Evolutionary conservation across 2,888 invertebrate species (phyloP), one percentile per base, ranked within the genome.

Genomic region (Tachina lurida): DNA sequence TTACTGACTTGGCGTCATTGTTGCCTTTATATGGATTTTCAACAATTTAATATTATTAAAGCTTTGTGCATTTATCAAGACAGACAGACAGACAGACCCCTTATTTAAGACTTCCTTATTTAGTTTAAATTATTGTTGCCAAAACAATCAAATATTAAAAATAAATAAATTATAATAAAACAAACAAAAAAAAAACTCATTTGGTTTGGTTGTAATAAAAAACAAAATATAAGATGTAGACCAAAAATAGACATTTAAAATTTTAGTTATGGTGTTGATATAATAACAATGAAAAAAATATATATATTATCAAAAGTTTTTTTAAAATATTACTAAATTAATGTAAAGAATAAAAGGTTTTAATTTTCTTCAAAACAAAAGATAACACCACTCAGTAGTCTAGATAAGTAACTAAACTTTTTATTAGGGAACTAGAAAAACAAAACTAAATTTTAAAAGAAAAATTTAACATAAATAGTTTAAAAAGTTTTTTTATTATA

Each of bases 21-120:
- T 84, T 79, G 80, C 74, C 84, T 84, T 78, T 84, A 87, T 87
- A 84, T 84, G 87, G 84, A 54, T 67, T 67, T 81, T 62, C 31
- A 65, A 80, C 86, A 87, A 84, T 87, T 87, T 87, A 86, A 84
- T 80, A 70, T 87, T 87, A 86, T 87, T 84, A 84, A 84, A 67
- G 52, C 54, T 45, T 78, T 65, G 45, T 86, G 65, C 85, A 84
- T 81, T 87, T 86, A 85, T 85, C 79, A 85, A 87, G 76, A 31
- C 31, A 31, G 31, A 31, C 31, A 31, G 7, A 31, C 31, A 31
- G 31, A 31, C 31, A 31, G 31, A 31, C 31, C 54, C 52, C 83
- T 74, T 58, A 67, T 62, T 84, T 31, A 47, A 78, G 60, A 73
- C 41, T 84, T 77, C 83, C 83, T 84, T 84, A 78, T 84, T 73